phyloP scores from a whole-genome alignment of 2,113 vertebrate species.

The Tetrao urogallus region DNA sequence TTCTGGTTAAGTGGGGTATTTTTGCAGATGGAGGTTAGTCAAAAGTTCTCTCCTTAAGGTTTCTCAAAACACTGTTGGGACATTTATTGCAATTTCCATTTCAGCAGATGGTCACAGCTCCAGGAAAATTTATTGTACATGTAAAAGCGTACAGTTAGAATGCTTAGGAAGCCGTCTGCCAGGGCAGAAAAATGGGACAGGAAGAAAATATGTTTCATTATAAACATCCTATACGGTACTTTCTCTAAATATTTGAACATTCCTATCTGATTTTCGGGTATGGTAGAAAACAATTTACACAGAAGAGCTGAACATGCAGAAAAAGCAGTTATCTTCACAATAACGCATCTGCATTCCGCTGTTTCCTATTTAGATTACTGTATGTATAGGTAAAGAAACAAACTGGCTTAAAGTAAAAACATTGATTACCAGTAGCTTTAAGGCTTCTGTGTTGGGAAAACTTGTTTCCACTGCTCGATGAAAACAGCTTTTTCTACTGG shows the following conservation, averaged over 20 bases:
- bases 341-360: background rate
- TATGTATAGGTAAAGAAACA: background rate
- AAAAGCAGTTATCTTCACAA: conserved; percentile 20
- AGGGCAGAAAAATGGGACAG: conserved; percentile 33
- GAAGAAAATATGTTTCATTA: conserved; percentile 54
- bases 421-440: background rate
- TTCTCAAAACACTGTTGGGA: conserved; percentile 30
- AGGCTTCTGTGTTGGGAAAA: background rate
- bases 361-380: conserved; percentile 53
- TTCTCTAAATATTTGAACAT: conserved; percentile 58
- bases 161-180: conserved; percentile 35
- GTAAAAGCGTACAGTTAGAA: background rate
- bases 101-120: conserved; percentile 7
- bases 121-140: background rate
- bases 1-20: conserved; percentile 35
- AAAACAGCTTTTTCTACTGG: background rate
- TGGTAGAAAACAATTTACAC: background rate
- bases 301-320: background rate
- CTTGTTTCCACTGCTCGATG: background rate
- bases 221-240: conserved; percentile 44
- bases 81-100: conserved; percentile 36
- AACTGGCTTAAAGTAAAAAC: conserved; percentile 23
- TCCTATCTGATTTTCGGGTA: background rate
- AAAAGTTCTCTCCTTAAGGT: conserved; percentile 3
- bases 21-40: conserved; percentile 23